Conservation (phyloP, 2,113 vertebrate genomes). For the Tapirus terrestris region DNA sequence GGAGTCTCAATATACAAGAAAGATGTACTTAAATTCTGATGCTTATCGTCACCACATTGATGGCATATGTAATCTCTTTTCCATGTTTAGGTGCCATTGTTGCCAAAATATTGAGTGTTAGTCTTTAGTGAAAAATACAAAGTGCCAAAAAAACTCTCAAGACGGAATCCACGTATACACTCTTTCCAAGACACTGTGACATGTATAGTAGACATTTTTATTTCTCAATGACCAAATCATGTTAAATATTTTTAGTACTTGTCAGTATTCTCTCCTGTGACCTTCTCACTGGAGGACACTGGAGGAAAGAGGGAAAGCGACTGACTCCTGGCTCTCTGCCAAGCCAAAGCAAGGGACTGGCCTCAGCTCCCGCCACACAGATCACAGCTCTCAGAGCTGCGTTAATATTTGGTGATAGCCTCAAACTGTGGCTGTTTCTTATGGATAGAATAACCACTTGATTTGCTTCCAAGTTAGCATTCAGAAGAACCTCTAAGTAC, state of each 20-base stretch:
- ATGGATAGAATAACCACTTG: background rate
- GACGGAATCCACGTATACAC: background rate
- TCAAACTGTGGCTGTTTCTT: background rate
- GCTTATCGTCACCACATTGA: background rate
- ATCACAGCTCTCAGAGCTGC: background rate
- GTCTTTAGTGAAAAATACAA: conserved; percentile 58
- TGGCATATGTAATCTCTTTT: background rate
- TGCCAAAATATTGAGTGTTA: conserved; percentile 37
- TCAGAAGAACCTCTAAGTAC: background rate
- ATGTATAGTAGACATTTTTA: background rate
- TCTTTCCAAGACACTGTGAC: conserved; percentile 56
- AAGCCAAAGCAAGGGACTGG: background rate
- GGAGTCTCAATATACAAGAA: background rate
- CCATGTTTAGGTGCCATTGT: conserved; percentile 5
- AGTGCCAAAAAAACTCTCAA: conserved; percentile 71
- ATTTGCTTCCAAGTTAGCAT: background rate
- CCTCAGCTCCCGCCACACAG: background rate
- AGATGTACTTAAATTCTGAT: background rate
- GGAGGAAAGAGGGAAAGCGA: background rate
- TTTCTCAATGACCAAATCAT: conserved; percentile 5
- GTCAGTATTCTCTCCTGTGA: background rate
- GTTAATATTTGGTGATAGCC: background rate
- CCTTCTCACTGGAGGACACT: background rate
- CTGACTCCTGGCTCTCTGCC: background rate
- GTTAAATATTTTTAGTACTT: background rate